Base-by-base conservation (phyloP, 2,113 vertebrate species). In the Solea solea region DNA sequence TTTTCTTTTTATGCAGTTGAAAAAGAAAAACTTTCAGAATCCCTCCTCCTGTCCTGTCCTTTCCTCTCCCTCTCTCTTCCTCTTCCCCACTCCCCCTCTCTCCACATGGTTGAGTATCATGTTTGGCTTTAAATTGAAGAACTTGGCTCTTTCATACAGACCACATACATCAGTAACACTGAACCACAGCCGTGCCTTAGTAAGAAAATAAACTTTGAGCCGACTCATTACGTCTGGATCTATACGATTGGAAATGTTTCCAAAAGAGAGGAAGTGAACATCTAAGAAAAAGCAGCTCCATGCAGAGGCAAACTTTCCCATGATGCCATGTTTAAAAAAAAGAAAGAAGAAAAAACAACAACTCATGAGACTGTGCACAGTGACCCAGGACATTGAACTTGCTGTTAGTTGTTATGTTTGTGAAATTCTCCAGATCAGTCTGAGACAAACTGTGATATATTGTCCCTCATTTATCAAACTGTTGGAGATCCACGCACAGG, bases 101-200 rank as follows among this genome's bases (percentile, higher is more conserved):
- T 10, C 80, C 34, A 34, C 34, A 34, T 81, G 15, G 40, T 58
- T 1, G 77, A 82, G 76, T 67, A 84, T 84, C 84, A 78, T 80
- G 76, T 88, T 86, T 82, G 63, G 45, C 46, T 69, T 80, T 52
- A 75, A 71, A 72, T 46, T 59, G 9, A 52, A 69, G 68, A 45
- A 49, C 74, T 76, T 59, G 80, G 83, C 80, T 66, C 40, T 8
- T 1, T 44, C 21, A 21, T 15, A 0, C 76, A 74, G 76, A 73
- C 62, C 74, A 34, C 80, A 74, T 83, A 58, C 86, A 74, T 81
- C 78, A 74, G 16, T 13, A 13, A 62, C 49, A 3, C 48, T 40
- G 67, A 74, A 39, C 65, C 64, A 75, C 64, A 64, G 25, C 28
- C 44, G 2, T 39, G 34, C 25, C 8, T 72, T 61, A 49, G 49